Conservation (phyloP, 1,140 invertebrate genomes). For the Lepidostoma basale region DNA sequence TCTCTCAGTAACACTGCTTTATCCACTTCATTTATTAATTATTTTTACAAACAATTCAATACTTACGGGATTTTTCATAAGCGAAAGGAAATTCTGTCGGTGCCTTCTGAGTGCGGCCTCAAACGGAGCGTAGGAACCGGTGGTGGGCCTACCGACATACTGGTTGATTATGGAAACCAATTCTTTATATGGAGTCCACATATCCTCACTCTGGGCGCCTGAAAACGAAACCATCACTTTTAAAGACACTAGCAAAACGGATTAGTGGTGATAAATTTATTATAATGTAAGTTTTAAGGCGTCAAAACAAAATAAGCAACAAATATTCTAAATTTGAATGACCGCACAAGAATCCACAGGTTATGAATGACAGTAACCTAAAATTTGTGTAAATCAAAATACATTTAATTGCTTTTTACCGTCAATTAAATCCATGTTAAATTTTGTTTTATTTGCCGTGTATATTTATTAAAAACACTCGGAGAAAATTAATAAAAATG, state of each 20-base stretch:
- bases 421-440: constrained; percentile 27
- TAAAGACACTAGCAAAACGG: background rate
- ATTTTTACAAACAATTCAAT: constrained; percentile 6
- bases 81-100: constrained; percentile 85
- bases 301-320: background rate
- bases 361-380: constrained; percentile 7
- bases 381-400: background rate
- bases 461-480: background rate
- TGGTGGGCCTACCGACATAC: constrained; percentile 69
- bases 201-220: constrained; percentile 69
- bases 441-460: background rate
- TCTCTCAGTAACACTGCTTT: too few relatives aligned
- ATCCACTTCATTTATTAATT: too few relatives aligned
- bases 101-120: constrained; percentile 80
- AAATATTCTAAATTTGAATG: background rate
- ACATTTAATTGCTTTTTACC: constrained; percentile 3
- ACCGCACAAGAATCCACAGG: background rate
- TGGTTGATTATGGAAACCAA: constrained; percentile 75
- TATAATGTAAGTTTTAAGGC: background rate
- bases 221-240: constrained; percentile 10
- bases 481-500: constrained; percentile 2
- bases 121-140: constrained; percentile 75
- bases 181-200: constrained; percentile 89
- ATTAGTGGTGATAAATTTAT: background rate
- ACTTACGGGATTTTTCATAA: constrained; percentile 88